A percentile compares a stretch with the other conserved stretches of the same genome.
Evolutionary conservation across 2,797 vertebrate species (phyloP).

Genomic region (Intellagama lesueurii): DNA sequence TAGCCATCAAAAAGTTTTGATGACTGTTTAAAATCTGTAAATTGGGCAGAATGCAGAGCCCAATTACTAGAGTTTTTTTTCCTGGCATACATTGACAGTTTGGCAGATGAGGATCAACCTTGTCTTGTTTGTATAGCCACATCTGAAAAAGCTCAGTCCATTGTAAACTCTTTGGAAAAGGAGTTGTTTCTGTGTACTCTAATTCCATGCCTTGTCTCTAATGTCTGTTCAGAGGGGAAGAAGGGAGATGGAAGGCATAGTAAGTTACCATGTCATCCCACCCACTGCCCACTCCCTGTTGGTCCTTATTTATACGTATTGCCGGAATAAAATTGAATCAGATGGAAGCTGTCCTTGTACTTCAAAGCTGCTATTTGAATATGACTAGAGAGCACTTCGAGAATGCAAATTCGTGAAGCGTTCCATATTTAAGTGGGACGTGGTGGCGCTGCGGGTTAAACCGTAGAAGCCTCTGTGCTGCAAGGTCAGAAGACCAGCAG

Average conservation of each 20-base stretch:
- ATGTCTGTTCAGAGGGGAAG: background rate
- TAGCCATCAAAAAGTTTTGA: too few relatives aligned
- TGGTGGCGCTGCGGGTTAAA: too few relatives aligned
- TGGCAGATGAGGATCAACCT: background rate
- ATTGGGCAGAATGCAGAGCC: slow-evolving; percentile 25
- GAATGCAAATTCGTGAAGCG: too few relatives aligned
- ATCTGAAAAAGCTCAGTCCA: background rate
- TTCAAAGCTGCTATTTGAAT: background rate
- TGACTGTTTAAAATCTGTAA: background rate
- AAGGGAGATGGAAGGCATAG: background rate
- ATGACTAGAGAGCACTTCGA: background rate
- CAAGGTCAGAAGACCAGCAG: too few relatives aligned
- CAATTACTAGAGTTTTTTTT: background rate
- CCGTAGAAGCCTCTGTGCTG: too few relatives aligned
- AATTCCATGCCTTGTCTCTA: background rate
- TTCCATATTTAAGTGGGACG: too few relatives aligned
- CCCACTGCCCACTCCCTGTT: background rate
- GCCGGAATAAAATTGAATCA: background rate
- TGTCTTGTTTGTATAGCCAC: background rate
- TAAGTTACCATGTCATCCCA: background rate
- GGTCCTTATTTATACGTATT: background rate
- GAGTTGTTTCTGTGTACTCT: background rate
- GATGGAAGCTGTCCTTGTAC: background rate
- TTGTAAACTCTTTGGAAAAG: background rate
- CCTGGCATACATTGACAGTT: slow-evolving; percentile 29